Conservation (phyloP, 2,113 vertebrate species). For the Coptodon bakossiorum region DNA sequence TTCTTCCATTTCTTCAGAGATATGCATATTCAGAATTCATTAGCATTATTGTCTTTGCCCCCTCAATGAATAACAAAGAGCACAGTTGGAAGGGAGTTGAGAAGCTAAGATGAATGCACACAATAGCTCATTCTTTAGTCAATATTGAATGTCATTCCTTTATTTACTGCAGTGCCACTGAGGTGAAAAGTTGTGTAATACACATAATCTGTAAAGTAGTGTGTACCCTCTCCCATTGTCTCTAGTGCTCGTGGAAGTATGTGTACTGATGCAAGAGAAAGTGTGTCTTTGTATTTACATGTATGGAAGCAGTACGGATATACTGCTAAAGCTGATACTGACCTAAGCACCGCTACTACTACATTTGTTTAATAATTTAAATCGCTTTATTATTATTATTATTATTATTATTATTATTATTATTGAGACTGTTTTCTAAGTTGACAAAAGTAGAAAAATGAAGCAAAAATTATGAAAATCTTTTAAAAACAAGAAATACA, state of each 20-base stretch:
- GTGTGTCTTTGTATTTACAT: background rate
- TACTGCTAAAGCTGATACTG: background rate
- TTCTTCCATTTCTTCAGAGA: constrained; percentile 46
- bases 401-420: background rate
- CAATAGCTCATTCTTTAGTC: constrained; percentile 8
- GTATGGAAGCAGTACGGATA: background rate
- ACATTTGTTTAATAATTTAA: background rate
- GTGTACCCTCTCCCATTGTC: background rate
- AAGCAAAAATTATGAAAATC: background rate
- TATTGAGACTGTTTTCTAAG: background rate
- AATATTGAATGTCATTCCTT: background rate
- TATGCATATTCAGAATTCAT: constrained; percentile 64
- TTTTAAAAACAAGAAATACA: background rate
- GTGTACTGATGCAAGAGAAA: background rate
- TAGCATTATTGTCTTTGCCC: constrained; percentile 52
- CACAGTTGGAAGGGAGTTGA: background rate
- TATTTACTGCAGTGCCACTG: background rate
- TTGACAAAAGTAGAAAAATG: background rate
- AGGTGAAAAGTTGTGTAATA: background rate
- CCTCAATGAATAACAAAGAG: constrained; percentile 48
- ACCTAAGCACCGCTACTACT: background rate
- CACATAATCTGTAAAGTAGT: background rate
- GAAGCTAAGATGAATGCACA: background rate
- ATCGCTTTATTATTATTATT: background rate
- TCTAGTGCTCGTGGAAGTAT: background rate